A percentile compares a stretch with the other conserved stretches of the same genome.
Conservation (phyloP, 2,113 vertebrate genomes). For the Arothron firmamentum region DNA sequence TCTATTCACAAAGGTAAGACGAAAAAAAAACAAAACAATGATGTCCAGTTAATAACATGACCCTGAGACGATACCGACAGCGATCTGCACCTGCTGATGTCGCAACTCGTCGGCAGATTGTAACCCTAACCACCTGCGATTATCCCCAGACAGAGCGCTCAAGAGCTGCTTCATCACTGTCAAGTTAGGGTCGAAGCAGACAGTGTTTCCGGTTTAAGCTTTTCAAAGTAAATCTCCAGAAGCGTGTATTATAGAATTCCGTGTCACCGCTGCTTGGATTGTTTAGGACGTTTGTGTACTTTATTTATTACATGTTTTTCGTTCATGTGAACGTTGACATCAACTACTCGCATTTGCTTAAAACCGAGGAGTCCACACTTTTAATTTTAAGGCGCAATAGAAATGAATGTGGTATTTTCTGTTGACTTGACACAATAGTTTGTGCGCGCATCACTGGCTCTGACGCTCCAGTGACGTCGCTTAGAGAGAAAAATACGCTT, state of each 20-base stretch:
- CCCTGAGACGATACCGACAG: not conserved
- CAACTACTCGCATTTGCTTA: too few species aligned
- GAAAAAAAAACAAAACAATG: not conserved
- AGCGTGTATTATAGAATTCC: fast-evolving
- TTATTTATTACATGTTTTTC: too few species aligned
- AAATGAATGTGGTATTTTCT: not conserved
- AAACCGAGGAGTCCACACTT: not conserved
- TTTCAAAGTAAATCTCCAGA: constrained; percentile 31
- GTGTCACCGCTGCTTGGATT: not conserved
- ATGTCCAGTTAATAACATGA: not conserved
- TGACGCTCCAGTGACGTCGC: constrained; percentile 45
- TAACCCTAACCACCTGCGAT: constrained; percentile 59
- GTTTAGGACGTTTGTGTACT: not conserved
- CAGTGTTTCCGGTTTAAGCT: not conserved
- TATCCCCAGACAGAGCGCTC: constrained; percentile 44
- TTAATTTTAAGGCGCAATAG: constrained; percentile 21
- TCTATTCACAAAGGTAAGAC: constrained; percentile 3
- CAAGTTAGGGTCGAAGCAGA: fast-evolving
- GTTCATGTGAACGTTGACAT: too few species aligned
- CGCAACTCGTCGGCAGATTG: constrained; percentile 26
- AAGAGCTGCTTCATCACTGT: constrained; percentile 7
- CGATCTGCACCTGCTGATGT: constrained; percentile 13
- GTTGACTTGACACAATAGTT: constrained; percentile 9
- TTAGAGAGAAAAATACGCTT: not conserved
- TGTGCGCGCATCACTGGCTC: not conserved